These are phyloP conservation scores for Hyaena hyaena DNA, from an alignment of 2,113 vertebrate species.

Conservation along the genomic window DNA sequence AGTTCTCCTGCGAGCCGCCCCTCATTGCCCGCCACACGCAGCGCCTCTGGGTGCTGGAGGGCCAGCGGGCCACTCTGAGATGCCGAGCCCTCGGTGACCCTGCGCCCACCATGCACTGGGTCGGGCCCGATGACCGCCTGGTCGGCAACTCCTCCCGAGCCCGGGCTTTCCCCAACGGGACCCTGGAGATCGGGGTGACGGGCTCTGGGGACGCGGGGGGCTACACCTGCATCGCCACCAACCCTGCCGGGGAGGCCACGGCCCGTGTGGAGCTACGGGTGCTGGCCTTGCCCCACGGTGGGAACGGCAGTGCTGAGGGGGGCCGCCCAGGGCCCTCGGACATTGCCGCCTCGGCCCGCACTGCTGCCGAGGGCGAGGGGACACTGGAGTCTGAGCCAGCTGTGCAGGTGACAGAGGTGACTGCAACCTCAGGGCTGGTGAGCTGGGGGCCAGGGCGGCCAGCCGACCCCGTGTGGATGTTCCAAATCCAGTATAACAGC, in stretches of 20 bases:
- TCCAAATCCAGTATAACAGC: constrained; percentile 88
- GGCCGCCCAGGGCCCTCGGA: constrained; percentile 87
- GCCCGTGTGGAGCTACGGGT: constrained; percentile 93
- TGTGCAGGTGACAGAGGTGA: constrained; percentile 91
- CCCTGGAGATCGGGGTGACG: constrained; percentile 92
- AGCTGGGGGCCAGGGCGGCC: constrained; percentile 90
- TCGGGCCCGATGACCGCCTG: constrained; percentile 94
- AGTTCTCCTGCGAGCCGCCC: constrained; percentile 94
- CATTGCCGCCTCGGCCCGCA: constrained; percentile 86
- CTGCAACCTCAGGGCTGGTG: constrained; percentile 91
- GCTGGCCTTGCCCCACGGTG: constrained; percentile 92
- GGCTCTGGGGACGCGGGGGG: constrained; percentile 90
- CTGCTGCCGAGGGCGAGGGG: constrained; percentile 79
- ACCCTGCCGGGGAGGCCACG: constrained; percentile 93
- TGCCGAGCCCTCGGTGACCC: constrained; percentile 94
- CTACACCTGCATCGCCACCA: constrained; percentile 95
- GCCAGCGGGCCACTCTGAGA: constrained; percentile 91
- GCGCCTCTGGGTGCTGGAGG: constrained; percentile 94
- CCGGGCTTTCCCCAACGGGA: constrained; percentile 92
- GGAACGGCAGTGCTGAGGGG: constrained; percentile 85
- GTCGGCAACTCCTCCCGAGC: constrained; percentile 92
- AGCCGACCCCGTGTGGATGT: constrained; percentile 85
- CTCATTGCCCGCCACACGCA: constrained; percentile 95
- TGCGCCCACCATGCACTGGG: constrained; percentile 93
- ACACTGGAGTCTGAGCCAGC: constrained; percentile 66